Conservation (phyloP, 2,888 invertebrate species). For the Merodon equestris region DNA sequence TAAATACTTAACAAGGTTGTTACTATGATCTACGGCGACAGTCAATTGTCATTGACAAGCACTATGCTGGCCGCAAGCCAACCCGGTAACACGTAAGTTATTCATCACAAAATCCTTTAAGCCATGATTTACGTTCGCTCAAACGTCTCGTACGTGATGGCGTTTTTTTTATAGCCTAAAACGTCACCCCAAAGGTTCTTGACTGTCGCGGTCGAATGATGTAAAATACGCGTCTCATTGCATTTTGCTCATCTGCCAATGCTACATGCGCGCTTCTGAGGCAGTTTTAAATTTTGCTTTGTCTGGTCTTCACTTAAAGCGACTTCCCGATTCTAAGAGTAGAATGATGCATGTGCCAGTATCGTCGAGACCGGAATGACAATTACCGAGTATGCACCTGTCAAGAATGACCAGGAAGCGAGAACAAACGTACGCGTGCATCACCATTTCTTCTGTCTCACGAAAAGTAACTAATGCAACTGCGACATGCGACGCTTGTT, state of each 20-base stretch:
- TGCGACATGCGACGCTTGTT: conserved; percentile 42
- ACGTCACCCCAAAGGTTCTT: conserved; percentile 29
- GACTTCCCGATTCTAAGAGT: conserved; percentile 37
- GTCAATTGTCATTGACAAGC: no score
- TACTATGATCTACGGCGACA: no score
- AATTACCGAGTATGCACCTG: conserved; percentile 16
- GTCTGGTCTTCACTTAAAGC: not conserved
- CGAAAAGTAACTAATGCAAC: conserved; percentile 10
- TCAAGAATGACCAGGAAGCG: conserved; percentile 40
- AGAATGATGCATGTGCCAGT: conserved; percentile 2
- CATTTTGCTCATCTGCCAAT: conserved; percentile 16
- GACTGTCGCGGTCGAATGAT: conserved; percentile 7
- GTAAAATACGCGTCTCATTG: conserved; percentile 1
- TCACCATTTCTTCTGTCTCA: conserved; percentile 46
- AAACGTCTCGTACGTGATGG: conserved; percentile 25
- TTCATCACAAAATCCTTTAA: conserved; percentile 26
- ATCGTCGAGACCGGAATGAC: not conserved
- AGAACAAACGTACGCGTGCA: conserved; percentile 21
- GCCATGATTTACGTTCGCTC: conserved; percentile 13
- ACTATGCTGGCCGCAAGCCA: conserved; percentile 18
- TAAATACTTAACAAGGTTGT: no score
- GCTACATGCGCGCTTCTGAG: conserved; percentile 12
- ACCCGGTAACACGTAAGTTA: conserved; percentile 14
- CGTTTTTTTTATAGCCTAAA: conserved; percentile 3
- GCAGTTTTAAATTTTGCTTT: conserved; percentile 13